Base-by-base conservation (phyloP, 2,113 vertebrate genomes). In the Osmerus eperlanus region DNA sequence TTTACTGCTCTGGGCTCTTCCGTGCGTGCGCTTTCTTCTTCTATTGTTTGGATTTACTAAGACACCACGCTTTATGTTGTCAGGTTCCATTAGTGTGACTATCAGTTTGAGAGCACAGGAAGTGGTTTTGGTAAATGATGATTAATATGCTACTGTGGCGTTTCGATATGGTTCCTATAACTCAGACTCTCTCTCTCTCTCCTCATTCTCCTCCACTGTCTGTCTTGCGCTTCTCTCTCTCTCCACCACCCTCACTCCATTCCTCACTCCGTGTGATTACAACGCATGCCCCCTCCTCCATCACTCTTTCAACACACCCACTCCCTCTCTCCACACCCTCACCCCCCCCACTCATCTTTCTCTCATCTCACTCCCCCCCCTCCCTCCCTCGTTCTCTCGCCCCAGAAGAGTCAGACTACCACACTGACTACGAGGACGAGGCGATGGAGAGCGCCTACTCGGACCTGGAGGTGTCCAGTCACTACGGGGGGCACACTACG, bases 391-490 rank as follows among this genome's bases (percentile, higher is more conserved):
- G 13, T 15, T 56, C 29, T 18, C 25, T 12, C 51, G 19, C 21
- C 18, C 28, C 15, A 98, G 96, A 97, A 28, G 96, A 96, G 81
- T 98, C 97, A 0, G 96, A 99, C 88, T 95, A 95, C 88, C 95
- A 96, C 82, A 97, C 95, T 0, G 96, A 98, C 82, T 95, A 94
- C 0, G 96, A 99, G 75, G 93, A 94, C 78, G 97, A 99, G 74
- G 93, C 94, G 65, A 36, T 88, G 81, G 92, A 91, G 84, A 91
- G 91, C 13, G 90, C 91, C 41, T 80, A 89, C 56, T 93, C 91
- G 14, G 92, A 93, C 79, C 78, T 86, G 81, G 91, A 93, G 77
- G 73, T 72, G 0, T 83, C 82, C 73, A 75, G 53, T 78, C 79
- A 80, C 80, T 81, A 72, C 1, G 80, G 87, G 65, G 86, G 95